Conservation (phyloP, 2,888 invertebrate genomes). For the Acanthacorydalis orientalis region DNA sequence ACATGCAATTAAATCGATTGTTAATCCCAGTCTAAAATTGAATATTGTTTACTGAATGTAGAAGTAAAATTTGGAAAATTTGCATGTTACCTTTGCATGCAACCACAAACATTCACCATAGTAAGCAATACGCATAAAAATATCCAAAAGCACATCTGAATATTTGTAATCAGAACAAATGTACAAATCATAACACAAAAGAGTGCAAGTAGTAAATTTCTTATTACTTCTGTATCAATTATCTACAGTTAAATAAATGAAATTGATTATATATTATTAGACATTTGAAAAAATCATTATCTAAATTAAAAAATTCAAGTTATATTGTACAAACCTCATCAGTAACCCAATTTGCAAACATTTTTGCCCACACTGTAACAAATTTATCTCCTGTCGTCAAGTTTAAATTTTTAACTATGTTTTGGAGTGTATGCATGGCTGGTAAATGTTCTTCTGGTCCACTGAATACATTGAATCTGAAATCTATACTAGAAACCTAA, state of each 20-base stretch:
- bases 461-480: slow-evolving; percentile 39
- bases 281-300: neutral
- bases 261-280: no score
- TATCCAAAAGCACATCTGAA: slow-evolving; percentile 64
- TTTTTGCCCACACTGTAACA: slow-evolving; percentile 52
- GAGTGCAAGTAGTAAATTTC: slow-evolving; percentile 59
- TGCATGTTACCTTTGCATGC: slow-evolving; percentile 40
- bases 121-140: slow-evolving; percentile 58
- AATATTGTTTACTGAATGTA: neutral
- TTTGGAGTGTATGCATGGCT: slow-evolving; percentile 49
- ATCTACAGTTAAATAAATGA: slow-evolving; percentile 23
- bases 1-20: slow-evolving; percentile 66
- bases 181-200: slow-evolving; percentile 69
- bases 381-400: slow-evolving; percentile 43
- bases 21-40: slow-evolving; percentile 44
- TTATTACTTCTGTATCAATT: slow-evolving; percentile 54
- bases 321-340: slow-evolving; percentile 37
- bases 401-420: slow-evolving; percentile 35
- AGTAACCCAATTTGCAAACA: slow-evolving; percentile 59
- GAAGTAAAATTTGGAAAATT: neutral
- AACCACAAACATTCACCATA: slow-evolving; percentile 55
- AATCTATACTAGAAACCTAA: slow-evolving; percentile 41
- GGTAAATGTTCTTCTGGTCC: slow-evolving; percentile 52
- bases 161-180: slow-evolving; percentile 53
- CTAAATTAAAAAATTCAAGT: neutral